A percentile compares a stretch with the other conserved stretches of the same genome.
phyloP scores from a whole-genome alignment of 2,113 vertebrate genomes.

The Hassar affinis region DNA sequence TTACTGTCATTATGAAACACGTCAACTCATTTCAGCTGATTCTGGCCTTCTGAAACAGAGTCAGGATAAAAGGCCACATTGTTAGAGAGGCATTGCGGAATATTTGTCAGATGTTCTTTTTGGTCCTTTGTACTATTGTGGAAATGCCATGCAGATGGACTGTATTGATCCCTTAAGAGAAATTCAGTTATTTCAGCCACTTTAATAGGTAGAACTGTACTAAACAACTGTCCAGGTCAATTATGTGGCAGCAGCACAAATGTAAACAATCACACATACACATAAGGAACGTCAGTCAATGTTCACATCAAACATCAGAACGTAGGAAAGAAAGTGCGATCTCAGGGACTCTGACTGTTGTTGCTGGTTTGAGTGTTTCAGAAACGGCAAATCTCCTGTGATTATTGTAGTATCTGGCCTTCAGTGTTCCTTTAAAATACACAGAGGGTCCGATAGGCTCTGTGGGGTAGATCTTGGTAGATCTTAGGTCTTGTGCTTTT shows the following conservation, averaged over 20 bases:
- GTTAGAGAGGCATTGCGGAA: neutral
- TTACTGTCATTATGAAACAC: neutral
- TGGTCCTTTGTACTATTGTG: neutral
- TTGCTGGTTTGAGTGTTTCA: neutral
- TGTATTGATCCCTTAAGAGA: neutral
- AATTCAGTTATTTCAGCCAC: neutral
- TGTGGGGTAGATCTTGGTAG: too few species aligned
- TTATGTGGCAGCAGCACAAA: too few species aligned
- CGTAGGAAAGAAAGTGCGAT: neutral
- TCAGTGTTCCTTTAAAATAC: too few species aligned
- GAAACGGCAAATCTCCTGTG: neutral
- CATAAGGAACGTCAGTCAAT: too few species aligned
- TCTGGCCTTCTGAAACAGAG: neutral
- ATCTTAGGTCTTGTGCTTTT: too few species aligned
- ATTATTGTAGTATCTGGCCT: too few species aligned
- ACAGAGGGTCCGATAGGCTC: too few species aligned
- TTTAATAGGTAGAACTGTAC: neutral
- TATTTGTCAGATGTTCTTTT: neutral
- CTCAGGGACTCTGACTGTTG: neutral
- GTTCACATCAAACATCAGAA: too few species aligned
- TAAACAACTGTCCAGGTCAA: too few species aligned
- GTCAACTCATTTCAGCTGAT: neutral
- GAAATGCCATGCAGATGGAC: neutral
- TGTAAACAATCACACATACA: too few species aligned
- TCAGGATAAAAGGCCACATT: neutral